phyloP scores from a whole-genome alignment of 2,797 vertebrate species.

The Astyanax mexicanus region DNA sequence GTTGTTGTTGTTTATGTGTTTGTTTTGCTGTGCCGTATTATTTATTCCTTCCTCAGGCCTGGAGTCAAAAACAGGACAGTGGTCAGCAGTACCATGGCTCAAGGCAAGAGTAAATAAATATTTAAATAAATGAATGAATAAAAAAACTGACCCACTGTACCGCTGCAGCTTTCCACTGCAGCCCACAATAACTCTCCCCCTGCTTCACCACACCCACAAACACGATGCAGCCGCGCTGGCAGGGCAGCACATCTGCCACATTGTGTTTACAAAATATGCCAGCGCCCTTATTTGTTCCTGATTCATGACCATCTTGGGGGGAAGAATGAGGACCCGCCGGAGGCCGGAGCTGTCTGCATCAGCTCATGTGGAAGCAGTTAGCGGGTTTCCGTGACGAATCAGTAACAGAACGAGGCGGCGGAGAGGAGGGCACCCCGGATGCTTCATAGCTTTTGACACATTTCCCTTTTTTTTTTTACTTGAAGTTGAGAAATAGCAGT shows the following conservation, averaged over 20 bases:
- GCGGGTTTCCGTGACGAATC: conserved; percentile 31
- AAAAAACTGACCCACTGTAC: conserved; percentile 7
- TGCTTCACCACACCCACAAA: conserved; percentile 19
- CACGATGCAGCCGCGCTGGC: conserved; percentile 19
- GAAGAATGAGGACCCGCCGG: conserved; percentile 21
- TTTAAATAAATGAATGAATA: not conserved
- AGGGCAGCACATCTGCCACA: conserved; percentile 34
- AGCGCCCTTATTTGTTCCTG: conserved; percentile 19
- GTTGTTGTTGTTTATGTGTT: not conserved
- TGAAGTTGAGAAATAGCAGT: not conserved
- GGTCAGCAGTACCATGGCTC: conserved; percentile 15
- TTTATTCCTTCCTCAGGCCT: not conserved
- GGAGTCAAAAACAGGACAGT: not conserved
- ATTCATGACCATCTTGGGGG: conserved; percentile 27
- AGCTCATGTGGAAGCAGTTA: conserved; percentile 50
- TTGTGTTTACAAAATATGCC: conserved; percentile 40
- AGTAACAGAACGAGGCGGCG: conserved; percentile 17
- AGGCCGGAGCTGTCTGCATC: conserved; percentile 30
- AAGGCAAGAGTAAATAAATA: not conserved
- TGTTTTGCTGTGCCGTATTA: not conserved
- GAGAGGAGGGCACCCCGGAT: not conserved
- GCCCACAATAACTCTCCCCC: not conserved
- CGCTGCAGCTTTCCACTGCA: not conserved
- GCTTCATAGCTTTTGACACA: not conserved
- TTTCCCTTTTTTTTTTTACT: conserved; percentile 22